These are phyloP conservation scores for Amblyopsis rosae DNA, from an alignment of 2,113 vertebrate species.

Conservation along the genomic window DNA sequence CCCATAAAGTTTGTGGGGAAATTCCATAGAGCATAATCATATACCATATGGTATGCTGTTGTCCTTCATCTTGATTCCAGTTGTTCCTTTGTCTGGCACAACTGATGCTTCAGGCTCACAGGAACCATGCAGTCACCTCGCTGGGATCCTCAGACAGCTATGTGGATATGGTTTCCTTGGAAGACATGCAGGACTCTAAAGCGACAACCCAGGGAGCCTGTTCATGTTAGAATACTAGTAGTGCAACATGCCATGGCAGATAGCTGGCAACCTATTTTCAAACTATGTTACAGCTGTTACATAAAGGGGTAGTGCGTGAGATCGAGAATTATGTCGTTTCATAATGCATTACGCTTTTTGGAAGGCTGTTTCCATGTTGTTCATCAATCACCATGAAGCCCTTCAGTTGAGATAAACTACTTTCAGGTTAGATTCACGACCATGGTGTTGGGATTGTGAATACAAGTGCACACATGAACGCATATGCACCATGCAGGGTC, in stretches of 20 bases:
- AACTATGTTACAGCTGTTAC: not conserved
- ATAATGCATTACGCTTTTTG: too few relatives aligned
- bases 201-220: slow-evolving; percentile 78
- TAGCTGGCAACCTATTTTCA: not conserved
- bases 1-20: not conserved
- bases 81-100: slow-evolving; percentile 88
- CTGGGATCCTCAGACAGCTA: slow-evolving; percentile 73
- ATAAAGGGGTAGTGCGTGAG: too few relatives aligned
- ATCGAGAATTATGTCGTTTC: too few relatives aligned
- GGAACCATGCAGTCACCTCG: slow-evolving; percentile 84
- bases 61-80: slow-evolving; percentile 61
- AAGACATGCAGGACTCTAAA: slow-evolving; percentile 75
- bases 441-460: too few relatives aligned
- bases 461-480: too few relatives aligned
- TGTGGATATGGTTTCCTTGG: slow-evolving; percentile 78
- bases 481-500: too few relatives aligned
- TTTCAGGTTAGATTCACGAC: too few relatives aligned
- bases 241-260: not conserved
- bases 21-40: not conserved
- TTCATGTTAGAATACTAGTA: slow-evolving; percentile 79
- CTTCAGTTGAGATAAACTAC: too few relatives aligned
- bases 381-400: too few relatives aligned
- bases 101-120: slow-evolving; percentile 90
- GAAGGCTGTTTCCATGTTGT: too few relatives aligned
- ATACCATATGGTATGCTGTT: not conserved